Base-by-base conservation (phyloP, 2,888 invertebrate species). In the Incurvaria masculella region DNA sequence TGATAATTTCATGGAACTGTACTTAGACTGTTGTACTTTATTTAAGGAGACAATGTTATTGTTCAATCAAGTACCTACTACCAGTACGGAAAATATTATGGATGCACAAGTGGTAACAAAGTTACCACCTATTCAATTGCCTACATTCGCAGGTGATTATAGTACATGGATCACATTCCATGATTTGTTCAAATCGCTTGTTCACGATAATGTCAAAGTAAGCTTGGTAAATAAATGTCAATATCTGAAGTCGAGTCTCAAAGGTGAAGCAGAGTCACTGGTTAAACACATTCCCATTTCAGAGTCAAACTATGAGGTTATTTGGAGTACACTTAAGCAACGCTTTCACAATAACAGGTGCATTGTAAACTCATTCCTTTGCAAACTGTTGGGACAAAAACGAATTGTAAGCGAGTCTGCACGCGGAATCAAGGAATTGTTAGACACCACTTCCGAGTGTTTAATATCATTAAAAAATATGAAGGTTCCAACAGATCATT, bases 381-480 rank as follows among this genome's bases (percentile, higher is more conserved):
- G 53, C 44, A 52, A 46, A 49, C 45, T 57, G 21, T 55, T 58
- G 47, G 27, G 38, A 14, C 55, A 54, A 45, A 53, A 49, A 27
- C 55, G 51, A 44, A 44, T 56, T 17, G 43, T 20, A 1, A 44
- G 21, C 5, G 51, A 54, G 44, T 46, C 54, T 17, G 42, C 56
- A 10, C 47, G 11, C 21, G 48, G 50, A 33, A 49, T 59, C 6
- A 57, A 59, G 46, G n/a, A 23, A 23, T 27, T 58, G 5, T 17
- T 59, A 4, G 59, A 59, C 33, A 57, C 53, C 2, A 58, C 58
- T 1, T 50, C 46, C 1, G 57, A 61, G 42, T 57, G 57, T 43
- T 18, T 60, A 6, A 53, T 53, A 43, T 51, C 45, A 40, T 43
- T 59, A 11, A 46, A 53, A 16, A 55, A 57, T 45, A n/a, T 57